Percentiles rank a stretch among this genome's conserved stretches.
Evolutionary conservation across 2,113 vertebrate genomes (phyloP).

Genomic region (Leptosomus discolor): DNA sequence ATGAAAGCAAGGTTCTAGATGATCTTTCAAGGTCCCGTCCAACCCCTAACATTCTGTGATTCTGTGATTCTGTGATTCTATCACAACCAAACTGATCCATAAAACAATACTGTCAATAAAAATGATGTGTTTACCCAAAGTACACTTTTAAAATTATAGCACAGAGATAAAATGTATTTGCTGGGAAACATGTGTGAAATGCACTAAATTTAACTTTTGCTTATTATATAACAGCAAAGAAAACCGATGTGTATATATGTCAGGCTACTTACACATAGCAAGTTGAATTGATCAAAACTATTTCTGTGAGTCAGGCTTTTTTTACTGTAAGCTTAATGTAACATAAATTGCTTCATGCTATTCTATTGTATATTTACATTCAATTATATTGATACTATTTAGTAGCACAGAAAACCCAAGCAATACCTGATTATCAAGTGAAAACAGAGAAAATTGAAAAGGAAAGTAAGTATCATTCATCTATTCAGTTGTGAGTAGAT

Average conservation of each 20-base stretch:
- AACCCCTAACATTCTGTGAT: too few species aligned
- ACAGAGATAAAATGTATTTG: not conserved
- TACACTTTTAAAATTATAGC: not conserved
- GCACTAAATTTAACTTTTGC: not conserved
- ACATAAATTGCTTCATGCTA: not conserved
- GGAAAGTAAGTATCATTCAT: not conserved
- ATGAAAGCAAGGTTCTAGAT: not conserved
- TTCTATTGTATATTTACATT: not conserved
- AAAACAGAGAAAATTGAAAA: not conserved
- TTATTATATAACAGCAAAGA: not conserved
- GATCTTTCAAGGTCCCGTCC: too few species aligned
- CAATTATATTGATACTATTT: not conserved
- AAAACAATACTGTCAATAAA: not conserved
- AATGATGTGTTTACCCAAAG: not conserved
- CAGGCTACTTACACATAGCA: not conserved
- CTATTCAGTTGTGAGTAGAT: not conserved
- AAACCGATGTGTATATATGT: not conserved
- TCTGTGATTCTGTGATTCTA: too few species aligned
- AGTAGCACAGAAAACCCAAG: not conserved
- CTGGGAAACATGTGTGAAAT: not conserved
- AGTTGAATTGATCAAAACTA: not conserved
- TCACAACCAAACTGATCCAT: not conserved
- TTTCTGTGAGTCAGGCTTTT: not conserved
- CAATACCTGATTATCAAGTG: not conserved
- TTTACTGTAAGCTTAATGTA: not conserved